phyloP scores from a whole-genome alignment of 1,140 invertebrate genomes.

The Drosophila watanabei region DNA sequence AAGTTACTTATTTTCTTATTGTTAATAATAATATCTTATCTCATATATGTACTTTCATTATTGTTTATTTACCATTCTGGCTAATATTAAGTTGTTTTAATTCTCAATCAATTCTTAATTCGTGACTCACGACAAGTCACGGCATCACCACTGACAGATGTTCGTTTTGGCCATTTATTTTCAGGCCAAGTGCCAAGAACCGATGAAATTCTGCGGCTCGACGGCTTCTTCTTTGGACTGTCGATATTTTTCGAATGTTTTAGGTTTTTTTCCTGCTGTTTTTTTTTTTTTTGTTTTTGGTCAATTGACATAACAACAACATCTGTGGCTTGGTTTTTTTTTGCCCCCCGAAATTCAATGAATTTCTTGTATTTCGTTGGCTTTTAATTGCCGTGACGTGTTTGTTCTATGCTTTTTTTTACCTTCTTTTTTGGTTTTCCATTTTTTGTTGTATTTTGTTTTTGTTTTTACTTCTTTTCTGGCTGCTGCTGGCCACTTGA shows the following conservation, averaged over 20 bases:
- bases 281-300: constrained; percentile 22
- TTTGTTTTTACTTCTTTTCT: constrained; percentile 18
- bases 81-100: background rate
- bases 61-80: background rate
- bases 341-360: constrained; percentile 7
- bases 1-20: background rate
- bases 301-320: constrained; percentile 53
- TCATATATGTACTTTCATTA: too few species aligned
- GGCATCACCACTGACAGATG: constrained; percentile 6
- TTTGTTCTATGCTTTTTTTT: constrained; percentile 59
- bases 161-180: constrained; percentile 27
- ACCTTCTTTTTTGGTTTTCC: constrained; percentile 9
- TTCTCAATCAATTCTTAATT: background rate
- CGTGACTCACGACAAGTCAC: background rate
- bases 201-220: constrained; percentile 44
- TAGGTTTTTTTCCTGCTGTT: background rate
- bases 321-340: constrained; percentile 38
- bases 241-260: constrained; percentile 45
- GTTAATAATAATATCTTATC: background rate
- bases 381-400: constrained; percentile 80
- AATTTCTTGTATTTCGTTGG: constrained; percentile 52
- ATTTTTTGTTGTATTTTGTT: constrained; percentile 23
- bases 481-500: constrained; percentile 63
- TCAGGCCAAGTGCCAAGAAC: constrained; percentile 47
- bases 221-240: constrained; percentile 22